Percentiles rank a stretch among this genome's conserved stretches.
Evolutionary conservation across 1,140 invertebrate genomes (phyloP).

Genomic region (Drosophila triauraria): DNA sequence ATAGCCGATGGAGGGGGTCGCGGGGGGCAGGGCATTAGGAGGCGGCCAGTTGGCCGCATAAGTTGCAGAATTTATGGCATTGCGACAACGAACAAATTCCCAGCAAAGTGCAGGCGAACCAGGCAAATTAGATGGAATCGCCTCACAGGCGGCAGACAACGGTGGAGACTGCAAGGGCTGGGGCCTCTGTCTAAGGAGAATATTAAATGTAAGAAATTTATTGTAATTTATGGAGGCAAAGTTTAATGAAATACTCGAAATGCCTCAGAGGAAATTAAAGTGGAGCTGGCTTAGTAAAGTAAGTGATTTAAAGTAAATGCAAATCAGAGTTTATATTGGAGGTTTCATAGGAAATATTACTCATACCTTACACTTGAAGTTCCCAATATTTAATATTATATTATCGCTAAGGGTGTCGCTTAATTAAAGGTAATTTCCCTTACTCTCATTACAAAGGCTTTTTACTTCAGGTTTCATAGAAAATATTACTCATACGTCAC

Average conservation of each 20-base stretch:
- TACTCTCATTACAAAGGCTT: too few relatives aligned
- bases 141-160: constrained; percentile 12
- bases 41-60: constrained; percentile 67
- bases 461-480: too few relatives aligned
- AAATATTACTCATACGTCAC: neutral
- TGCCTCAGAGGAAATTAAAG: constrained; percentile 1
- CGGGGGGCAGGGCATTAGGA: neutral
- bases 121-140: constrained; percentile 59
- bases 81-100: constrained; percentile 71
- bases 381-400: too few relatives aligned
- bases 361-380: neutral
- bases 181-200: constrained; percentile 11
- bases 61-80: constrained; percentile 76
- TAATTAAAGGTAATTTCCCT: neutral
- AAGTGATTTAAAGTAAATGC: neutral
- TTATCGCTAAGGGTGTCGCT: too few relatives aligned
- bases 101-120: constrained; percentile 53
- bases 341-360: neutral
- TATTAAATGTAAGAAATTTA: constrained; percentile 40
- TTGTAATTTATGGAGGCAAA: constrained; percentile 45
- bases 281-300: neutral
- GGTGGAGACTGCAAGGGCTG: constrained; percentile 3
- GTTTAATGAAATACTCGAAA: constrained; percentile 52
- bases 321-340: neutral
- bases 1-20: constrained; percentile 41